Evolutionary conservation across 2,113 vertebrate genomes (phyloP).

Genomic region (Ameiurus melas): DNA sequence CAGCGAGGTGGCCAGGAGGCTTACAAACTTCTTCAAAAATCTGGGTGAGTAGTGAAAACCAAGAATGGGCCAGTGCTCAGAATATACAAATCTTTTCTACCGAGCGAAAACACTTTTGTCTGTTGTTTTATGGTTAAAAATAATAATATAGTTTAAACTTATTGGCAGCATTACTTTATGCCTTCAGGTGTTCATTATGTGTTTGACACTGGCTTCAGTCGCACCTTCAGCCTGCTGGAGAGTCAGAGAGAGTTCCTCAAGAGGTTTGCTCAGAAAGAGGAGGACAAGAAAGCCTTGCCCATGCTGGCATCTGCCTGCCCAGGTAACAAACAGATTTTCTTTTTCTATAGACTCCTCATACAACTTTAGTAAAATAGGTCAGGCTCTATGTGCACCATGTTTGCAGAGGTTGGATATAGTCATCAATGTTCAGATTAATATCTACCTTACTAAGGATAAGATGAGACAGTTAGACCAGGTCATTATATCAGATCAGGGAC

Average conservation of each 20-base stretch:
- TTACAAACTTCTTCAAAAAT: conserved; percentile 85
- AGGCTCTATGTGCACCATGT: background rate
- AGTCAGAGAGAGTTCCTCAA: conserved; percentile 88
- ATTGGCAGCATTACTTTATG: background rate
- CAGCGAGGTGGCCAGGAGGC: conserved; percentile 78
- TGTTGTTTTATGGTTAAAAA: background rate
- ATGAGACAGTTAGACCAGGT: background rate
- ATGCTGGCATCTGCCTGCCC: conserved; percentile 92
- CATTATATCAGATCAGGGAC: background rate
- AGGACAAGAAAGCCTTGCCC: conserved; percentile 77
- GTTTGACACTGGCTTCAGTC: conserved; percentile 90
- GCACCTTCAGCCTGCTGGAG: conserved; percentile 92
- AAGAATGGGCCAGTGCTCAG: background rate
- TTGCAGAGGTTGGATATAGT: background rate
- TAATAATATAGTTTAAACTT: background rate
- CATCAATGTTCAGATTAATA: background rate
- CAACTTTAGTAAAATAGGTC: background rate
- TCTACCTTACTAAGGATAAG: background rate
- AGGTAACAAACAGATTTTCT: conserved; percentile 69
- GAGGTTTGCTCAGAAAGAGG: conserved; percentile 76
- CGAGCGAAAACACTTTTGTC: background rate
- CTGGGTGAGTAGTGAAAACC: conserved; percentile 73
- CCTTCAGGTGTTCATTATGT: conserved; percentile 85
- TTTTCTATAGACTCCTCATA: background rate
- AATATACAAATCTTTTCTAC: background rate